Base-by-base conservation (phyloP, 2,797 vertebrate genomes). In the Tapera naevia region DNA sequence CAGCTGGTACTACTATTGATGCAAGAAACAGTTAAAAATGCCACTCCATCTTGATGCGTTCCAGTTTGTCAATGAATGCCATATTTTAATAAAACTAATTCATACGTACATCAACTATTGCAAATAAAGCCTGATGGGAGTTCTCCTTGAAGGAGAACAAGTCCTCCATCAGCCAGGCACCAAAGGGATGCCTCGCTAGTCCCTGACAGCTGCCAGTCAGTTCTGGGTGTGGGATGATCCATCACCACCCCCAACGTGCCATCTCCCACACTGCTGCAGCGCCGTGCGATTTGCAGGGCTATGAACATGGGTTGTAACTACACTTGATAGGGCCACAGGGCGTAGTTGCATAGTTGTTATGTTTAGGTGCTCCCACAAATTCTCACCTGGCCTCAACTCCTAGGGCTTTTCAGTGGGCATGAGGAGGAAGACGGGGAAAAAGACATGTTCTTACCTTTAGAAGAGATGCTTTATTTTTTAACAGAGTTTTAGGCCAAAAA, bases 131-230 rank as follows among this genome's bases (percentile, higher is more conserved):
- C 70, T 41, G 73, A 60, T 46, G 32, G 46, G 51, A 91, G 69
- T 91, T 87, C 56, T 89, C 13, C 86, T 83, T 89, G 82, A 87
- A 91, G 74, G 82, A 93, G 86, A 83, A 72, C 89, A 95, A 96
- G 75, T 93, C 76, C 60, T 62, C 78, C 54, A 65, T 33, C 50
- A 74, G 30, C 32, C 33, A 33, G 39, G 71, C 70, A 89, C 85
- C 81, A 81, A 92, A 82, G 35, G 58, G 45, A 60, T 89, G 73
- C 64, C 43, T 67, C 7, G 39, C 37, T 69, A 25, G 69, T 85
- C 65, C n/a, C 50, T 65, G 46, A 75, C 86, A 95, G 56, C 75
- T 89, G 54, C 37, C 80, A 91, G 64, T 88, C 66, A 88, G 2
- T 65, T 82, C 54, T 87, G 95, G 73, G 78, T 92, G 83, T 85